Conservation (phyloP, 23 tunicate genomes). For the Trididemnum miniatum region DNA sequence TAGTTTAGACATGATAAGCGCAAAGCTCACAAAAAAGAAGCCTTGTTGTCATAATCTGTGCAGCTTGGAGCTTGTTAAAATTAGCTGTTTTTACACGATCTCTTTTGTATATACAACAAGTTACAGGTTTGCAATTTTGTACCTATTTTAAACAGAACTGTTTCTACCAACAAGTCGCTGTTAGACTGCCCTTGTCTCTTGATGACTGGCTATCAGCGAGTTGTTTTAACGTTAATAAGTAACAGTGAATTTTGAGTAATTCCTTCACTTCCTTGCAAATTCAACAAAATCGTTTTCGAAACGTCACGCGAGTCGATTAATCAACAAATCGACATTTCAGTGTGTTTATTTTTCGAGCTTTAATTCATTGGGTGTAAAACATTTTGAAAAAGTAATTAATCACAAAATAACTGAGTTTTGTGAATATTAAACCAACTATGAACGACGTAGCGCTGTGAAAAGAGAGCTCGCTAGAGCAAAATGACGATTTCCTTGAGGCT, state of each 20-base stretch:
- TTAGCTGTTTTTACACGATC: conserved; percentile 30
- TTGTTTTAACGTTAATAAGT: conserved; percentile 9
- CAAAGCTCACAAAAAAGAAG: conserved; percentile 17
- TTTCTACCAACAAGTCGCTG: conserved; percentile 15
- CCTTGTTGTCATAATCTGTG: conserved; percentile 41
- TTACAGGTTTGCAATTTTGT: background rate
- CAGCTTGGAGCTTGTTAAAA: conserved; percentile 17
- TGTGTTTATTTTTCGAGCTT: background rate
- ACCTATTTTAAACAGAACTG: background rate
- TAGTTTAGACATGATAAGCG: background rate
- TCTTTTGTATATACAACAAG: background rate
- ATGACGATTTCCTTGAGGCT: too few species aligned
- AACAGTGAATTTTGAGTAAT: background rate
- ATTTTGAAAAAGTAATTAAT: too few species aligned
- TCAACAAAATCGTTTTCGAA: background rate
- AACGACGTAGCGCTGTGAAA: too few species aligned
- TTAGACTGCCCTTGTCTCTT: background rate
- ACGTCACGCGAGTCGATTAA: background rate
- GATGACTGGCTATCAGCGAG: background rate
- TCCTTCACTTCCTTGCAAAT: background rate
- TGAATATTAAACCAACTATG: too few species aligned
- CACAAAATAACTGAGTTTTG: too few species aligned
- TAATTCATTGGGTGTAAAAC: background rate
- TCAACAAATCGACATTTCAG: too few species aligned
- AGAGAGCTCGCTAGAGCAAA: too few species aligned